A percentile compares a stretch with the other conserved stretches of the same genome.
Evolutionary conservation across 2,113 vertebrate species (phyloP).

Genomic region (Anseranas semipalmata): DNA sequence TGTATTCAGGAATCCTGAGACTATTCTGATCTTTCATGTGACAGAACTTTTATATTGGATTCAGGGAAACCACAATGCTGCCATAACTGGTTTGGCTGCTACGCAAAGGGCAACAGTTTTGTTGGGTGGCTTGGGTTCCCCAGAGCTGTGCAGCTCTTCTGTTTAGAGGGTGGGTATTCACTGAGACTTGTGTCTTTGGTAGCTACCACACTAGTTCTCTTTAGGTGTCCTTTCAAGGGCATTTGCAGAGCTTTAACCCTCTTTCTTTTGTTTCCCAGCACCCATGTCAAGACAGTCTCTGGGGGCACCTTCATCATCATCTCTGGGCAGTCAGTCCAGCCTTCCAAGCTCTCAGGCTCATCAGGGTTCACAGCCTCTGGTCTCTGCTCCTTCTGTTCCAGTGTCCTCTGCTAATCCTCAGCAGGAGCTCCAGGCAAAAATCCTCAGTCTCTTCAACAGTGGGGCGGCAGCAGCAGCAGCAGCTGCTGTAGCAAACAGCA

Average conservation of each 20-base stretch:
- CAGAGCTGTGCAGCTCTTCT: background rate
- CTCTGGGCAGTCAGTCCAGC: conserved; percentile 72
- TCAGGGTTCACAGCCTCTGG: conserved; percentile 76
- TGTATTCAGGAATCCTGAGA: background rate
- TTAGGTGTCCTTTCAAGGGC: background rate
- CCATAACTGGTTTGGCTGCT: background rate
- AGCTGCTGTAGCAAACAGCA: conserved; percentile 83
- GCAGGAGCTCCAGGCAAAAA: conserved; percentile 97
- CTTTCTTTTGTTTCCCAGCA: conserved; percentile 64
- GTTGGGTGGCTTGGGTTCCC: background rate
- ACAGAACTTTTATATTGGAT: background rate
- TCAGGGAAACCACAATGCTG: background rate
- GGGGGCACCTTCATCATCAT: conserved; percentile 71
- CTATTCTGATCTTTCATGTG: background rate
- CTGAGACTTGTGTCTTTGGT: background rate
- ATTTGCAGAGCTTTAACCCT: conserved; percentile 27
- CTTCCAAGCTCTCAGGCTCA: conserved; percentile 63
- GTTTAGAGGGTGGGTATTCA: background rate
- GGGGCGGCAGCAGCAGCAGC: conserved; percentile 73
- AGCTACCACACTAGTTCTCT: background rate
- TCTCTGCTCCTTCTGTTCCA: conserved; percentile 70
- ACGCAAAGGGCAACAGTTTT: background rate
- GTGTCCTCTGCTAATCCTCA: conserved; percentile 78
- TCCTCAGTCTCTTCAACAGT: conserved; percentile 96
- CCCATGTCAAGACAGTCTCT: conserved; percentile 76